Conservation (phyloP, 2,888 invertebrate species). For the Drosophila greeni region DNA sequence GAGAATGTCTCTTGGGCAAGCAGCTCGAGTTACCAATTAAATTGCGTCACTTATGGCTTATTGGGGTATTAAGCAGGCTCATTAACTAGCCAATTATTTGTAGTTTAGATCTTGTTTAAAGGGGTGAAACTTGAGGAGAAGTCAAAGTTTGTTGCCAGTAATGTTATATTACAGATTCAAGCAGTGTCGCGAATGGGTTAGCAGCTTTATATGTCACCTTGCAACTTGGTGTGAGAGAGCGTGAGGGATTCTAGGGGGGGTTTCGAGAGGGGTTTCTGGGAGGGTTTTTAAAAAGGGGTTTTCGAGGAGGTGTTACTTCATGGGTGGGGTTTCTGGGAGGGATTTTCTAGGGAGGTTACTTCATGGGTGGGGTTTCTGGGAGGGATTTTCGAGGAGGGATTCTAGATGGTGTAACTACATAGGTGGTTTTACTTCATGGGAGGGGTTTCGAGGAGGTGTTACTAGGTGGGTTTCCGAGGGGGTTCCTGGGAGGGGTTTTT, state of each 20-base stretch:
- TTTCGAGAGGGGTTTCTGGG: constrained; percentile 1
- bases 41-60: neutral
- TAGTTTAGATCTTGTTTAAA: neutral
- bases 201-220: constrained; percentile 1
- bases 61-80: neutral
- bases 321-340: too few species aligned
- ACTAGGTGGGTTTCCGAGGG: too few species aligned
- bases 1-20: constrained; percentile 3
- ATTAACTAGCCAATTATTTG: constrained; percentile 2
- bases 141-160: neutral
- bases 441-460: too few species aligned
- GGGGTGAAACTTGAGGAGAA: too few species aligned
- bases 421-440: too few species aligned
- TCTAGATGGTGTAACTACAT: too few species aligned
- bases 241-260: neutral
- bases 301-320: too few species aligned
- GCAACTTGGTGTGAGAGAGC: neutral
- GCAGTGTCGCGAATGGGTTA: constrained; percentile 3
- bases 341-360: too few species aligned
- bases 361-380: too few species aligned
- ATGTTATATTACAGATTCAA: neutral
- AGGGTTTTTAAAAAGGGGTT: too few species aligned
- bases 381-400: too few species aligned
- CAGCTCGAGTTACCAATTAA: constrained; percentile 17
- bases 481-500: neutral